Conservation (phyloP, 2,113 vertebrate genomes). For the Seriola aureovittata region DNA sequence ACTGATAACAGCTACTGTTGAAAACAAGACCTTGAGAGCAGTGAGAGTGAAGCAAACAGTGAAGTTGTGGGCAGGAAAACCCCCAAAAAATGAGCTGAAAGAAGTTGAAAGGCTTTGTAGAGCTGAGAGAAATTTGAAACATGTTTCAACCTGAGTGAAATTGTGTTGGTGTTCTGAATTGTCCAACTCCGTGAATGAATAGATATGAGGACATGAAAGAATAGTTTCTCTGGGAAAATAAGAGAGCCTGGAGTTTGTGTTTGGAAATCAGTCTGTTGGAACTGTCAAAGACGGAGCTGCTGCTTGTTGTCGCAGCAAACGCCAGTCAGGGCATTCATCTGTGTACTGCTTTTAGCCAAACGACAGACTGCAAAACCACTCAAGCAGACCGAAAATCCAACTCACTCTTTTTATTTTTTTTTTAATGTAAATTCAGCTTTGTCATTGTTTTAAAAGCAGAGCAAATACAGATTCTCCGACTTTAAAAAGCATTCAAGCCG, state of each 20-base stretch:
- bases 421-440: not conserved
- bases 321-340: conserved; percentile 23
- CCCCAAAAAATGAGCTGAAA: not conserved
- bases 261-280: conserved; percentile 28
- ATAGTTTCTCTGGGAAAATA: not conserved
- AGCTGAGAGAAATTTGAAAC: not conserved
- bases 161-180: not conserved
- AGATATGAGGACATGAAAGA: not conserved
- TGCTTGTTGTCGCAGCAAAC: conserved; percentile 19
- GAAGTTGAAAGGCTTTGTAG: not conserved
- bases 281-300: conserved; percentile 21
- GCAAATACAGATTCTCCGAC: not conserved
- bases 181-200: not conserved
- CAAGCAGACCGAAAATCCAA: not conserved
- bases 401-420: not conserved
- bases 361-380: conserved; percentile 27
- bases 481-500: not conserved
- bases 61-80: not conserved
- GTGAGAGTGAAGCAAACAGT: not conserved
- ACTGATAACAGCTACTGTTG: too few species aligned
- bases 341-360: conserved; percentile 22
- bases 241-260: not conserved
- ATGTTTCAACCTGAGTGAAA: not conserved
- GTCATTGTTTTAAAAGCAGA: not conserved
- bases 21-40: not conserved